Evolutionary conservation across 2,113 vertebrate genomes (phyloP).

Genomic region (Stictonetta naevosa): DNA sequence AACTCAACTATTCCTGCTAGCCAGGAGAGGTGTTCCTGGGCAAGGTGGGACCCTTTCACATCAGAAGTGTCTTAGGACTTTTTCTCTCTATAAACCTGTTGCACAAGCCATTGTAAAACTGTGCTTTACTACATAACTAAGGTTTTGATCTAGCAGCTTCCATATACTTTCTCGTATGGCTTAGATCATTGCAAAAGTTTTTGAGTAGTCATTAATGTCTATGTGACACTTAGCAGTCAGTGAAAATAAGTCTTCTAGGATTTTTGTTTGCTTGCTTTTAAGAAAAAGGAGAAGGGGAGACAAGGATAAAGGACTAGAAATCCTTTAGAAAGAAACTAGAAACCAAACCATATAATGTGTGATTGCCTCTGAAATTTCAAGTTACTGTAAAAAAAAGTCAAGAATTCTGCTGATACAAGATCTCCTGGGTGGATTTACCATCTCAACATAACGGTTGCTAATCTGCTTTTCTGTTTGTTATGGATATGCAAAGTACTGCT

Average conservation of each 20-base stretch:
- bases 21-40: background rate
- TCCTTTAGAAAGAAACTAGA: too few species aligned
- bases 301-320: background rate
- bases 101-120: background rate
- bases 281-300: background rate
- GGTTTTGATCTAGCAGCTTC: background rate
- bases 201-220: background rate
- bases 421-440: background rate
- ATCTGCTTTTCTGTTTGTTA: background rate
- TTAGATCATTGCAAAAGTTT: background rate
- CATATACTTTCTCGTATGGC: background rate
- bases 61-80: background rate
- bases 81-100: background rate
- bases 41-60: rapidly evolving
- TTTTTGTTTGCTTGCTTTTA: background rate
- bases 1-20: background rate
- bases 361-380: background rate
- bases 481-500: background rate
- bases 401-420: background rate
- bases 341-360: background rate
- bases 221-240: background rate
- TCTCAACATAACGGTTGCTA: background rate
- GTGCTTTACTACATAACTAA: background rate
- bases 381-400: background rate
- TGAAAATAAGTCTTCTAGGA: background rate